Conservation (phyloP, 2,888 invertebrate species). For the Athetis lepigone region DNA sequence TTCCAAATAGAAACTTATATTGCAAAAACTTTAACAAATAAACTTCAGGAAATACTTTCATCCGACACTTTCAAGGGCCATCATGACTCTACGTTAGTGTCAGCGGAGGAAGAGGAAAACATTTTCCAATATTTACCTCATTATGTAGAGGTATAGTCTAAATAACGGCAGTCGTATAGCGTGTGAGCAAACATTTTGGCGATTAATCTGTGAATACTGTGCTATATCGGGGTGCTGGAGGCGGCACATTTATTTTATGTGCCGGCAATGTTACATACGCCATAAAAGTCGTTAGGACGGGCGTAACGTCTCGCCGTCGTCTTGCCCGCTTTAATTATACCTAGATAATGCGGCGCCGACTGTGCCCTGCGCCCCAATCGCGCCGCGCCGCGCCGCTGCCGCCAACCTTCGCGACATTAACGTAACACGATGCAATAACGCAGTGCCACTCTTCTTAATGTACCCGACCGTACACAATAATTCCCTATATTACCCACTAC, state of each 20-base stretch:
- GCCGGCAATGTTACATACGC: constrained; percentile 90
- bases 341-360: constrained; percentile 86
- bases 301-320: constrained; percentile 89
- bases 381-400: constrained; percentile 47
- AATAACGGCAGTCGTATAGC: constrained; percentile 81
- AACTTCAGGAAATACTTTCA: constrained; percentile 59
- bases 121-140: constrained; percentile 79
- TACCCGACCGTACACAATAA: constrained; percentile 73
- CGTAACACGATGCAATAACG: constrained; percentile 86
- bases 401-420: constrained; percentile 77
- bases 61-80: constrained; percentile 57
- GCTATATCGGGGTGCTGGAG: constrained; percentile 84
- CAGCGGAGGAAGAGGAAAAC: constrained; percentile 67
- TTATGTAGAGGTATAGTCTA: constrained; percentile 77
- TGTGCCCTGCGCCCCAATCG: constrained; percentile 74
- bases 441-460: constrained; percentile 80
- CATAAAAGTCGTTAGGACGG: constrained; percentile 90
- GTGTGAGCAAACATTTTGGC: constrained; percentile 88
- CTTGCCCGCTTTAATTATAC: constrained; percentile 90
- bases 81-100: constrained; percentile 61
- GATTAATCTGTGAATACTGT: constrained; percentile 87
- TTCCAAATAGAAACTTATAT: constrained; percentile 58
- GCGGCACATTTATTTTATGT: constrained; percentile 90
- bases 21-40: constrained; percentile 62
- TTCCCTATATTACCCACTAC: constrained; percentile 68